Conservation (phyloP, 1,140 invertebrate species). For the Drosophila arizonae region DNA sequence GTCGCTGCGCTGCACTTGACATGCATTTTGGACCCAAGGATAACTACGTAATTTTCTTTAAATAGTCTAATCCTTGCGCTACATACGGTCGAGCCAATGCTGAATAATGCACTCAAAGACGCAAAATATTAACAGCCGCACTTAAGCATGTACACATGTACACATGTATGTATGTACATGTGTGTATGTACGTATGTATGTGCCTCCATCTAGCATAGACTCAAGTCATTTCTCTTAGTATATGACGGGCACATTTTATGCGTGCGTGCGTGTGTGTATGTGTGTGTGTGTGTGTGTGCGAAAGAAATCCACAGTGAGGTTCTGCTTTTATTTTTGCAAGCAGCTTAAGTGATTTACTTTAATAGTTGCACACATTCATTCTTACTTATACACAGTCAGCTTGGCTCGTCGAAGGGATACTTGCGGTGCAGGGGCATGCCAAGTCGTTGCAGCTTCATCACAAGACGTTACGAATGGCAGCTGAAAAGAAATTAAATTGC, state of each 20-base stretch:
- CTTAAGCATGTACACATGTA: slow-evolving; percentile 42
- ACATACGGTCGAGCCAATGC: slow-evolving; percentile 67
- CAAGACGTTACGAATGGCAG: slow-evolving; percentile 69
- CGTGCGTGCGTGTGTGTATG: slow-evolving; percentile 1
- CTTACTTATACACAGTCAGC: not conserved
- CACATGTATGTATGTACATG: too few species aligned
- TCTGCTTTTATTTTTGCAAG: slow-evolving; percentile 58
- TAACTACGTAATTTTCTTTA: slow-evolving; percentile 62
- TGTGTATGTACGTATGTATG: not conserved
- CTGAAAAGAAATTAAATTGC: slow-evolving; percentile 73
- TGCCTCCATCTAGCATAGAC: not conserved
- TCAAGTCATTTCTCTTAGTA: slow-evolving; percentile 19
- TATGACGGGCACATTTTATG: slow-evolving; percentile 18
- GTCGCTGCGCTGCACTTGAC: slow-evolving; percentile 12
- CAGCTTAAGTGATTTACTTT: slow-evolving; percentile 73
- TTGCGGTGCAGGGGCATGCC: slow-evolving; percentile 4
- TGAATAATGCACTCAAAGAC: slow-evolving; percentile 59
- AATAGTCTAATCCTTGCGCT: slow-evolving; percentile 71
- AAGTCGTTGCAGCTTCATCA: slow-evolving; percentile 56
- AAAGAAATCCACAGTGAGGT: slow-evolving; percentile 25
- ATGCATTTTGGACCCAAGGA: slow-evolving; percentile 51
- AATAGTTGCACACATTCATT: slow-evolving; percentile 26
- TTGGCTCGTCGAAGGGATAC: not conserved
- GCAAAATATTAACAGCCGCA: slow-evolving; percentile 50
- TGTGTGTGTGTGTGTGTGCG: slow-evolving; percentile 13